Base-by-base conservation (phyloP, 2,113 vertebrate species). In the Nyctibius bracteatus region DNA sequence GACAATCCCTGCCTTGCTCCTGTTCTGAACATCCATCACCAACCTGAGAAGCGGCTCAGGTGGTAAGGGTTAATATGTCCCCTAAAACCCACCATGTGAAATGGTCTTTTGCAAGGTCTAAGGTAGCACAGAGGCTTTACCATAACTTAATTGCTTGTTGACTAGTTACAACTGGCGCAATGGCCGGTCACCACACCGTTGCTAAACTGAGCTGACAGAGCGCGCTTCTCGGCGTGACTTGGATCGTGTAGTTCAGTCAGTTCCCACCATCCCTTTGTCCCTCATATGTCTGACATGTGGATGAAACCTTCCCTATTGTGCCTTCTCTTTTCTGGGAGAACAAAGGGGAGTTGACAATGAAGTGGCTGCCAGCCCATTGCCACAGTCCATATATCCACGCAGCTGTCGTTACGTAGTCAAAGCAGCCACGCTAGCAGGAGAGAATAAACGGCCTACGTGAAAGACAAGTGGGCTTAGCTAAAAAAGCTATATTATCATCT, bases 231-330 rank as follows among this genome's bases (percentile, higher is more conserved):
- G 9, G 87, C 30, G 2, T 12, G 91, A 90, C 93, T 95, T 73
- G 52, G 88, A 93, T 81, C 8, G 2, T 78, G 85, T 22, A 68
- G 79, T 93, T 96, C 93, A 96, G 87, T 79, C 91, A 41, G 86
- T 63, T 97, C 93, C 90, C 92, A 33, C 88, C 94, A 74, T 77
- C 85, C 96, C 58, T 97, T 97, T 97, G 97, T 98, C 95, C 78
- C 89, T 97, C 96, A 86, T 97, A 81, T 97, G 97, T 97, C 97
- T 97, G 96, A 97, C 97, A 97, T 97, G 96, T 97, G 97, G 96
- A 97, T 94, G 94, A 95, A 97, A 94, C 92, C 94, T 93, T 96
- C 79, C 74, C 92, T 83, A 97, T 97, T 97, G 96, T 97, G 94
- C 90, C 83, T 95, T 67, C 91, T 87, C 88, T 94, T 97, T 97